Conservation (phyloP, 2,888 invertebrate species). For the Dinocampus coccinellae region DNA sequence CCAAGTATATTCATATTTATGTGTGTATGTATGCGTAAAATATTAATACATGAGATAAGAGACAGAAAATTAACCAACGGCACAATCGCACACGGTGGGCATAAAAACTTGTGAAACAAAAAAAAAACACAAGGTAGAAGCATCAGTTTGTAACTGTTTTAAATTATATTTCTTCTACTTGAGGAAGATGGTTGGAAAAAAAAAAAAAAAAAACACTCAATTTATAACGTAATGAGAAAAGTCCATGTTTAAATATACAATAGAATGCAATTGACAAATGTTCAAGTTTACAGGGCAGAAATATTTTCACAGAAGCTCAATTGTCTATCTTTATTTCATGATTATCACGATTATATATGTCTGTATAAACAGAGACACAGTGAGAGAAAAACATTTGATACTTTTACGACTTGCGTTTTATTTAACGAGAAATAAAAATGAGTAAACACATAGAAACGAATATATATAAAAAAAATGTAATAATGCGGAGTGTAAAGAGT, state of each 20-base stretch:
- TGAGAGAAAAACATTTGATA: neutral
- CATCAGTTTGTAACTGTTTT: no score
- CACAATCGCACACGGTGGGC: no score
- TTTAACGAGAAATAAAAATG: neutral
- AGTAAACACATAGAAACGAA: neutral
- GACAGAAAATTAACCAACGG: no score
- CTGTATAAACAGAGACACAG: neutral
- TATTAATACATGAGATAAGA: no score
- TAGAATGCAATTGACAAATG: neutral
- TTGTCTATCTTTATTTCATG: neutral
- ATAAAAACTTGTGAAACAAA: no score
- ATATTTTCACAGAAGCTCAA: neutral
- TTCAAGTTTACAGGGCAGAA: neutral
- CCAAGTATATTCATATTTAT: no score
- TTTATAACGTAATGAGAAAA: neutral
- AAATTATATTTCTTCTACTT: no score
- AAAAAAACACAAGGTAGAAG: no score
- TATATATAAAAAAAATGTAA: neutral
- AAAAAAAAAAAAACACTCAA: neutral
- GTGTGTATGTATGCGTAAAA: no score
- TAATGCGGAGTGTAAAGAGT: conserved; percentile 20
- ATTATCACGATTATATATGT: neutral
- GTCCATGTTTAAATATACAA: neutral
- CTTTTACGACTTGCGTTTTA: neutral
- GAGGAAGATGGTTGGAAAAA: neutral